Evolutionary conservation across 2,888 invertebrate species (phyloP).

Genomic region (Erebia palarica): DNA sequence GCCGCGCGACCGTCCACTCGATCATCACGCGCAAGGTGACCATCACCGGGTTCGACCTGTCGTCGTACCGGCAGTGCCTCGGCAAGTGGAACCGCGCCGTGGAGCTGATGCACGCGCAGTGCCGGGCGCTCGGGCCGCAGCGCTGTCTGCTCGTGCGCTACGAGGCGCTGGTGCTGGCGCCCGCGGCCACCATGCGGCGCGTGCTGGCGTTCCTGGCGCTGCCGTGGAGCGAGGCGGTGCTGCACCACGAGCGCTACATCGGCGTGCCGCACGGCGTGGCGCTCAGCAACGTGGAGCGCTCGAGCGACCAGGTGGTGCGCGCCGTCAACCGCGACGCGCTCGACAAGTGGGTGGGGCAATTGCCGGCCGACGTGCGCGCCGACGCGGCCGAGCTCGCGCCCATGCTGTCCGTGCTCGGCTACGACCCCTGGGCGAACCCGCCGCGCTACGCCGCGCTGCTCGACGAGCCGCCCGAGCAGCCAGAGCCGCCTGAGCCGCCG

Average conservation of each 20-base stretch:
- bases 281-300: slow-evolving; percentile 97
- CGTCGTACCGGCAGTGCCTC: slow-evolving; percentile 96
- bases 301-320: slow-evolving; percentile 99
- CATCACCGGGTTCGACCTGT: slow-evolving; percentile 97
- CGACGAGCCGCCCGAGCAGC: slow-evolving; percentile 57
- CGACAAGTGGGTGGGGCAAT: slow-evolving; percentile 94
- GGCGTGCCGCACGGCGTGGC: slow-evolving; percentile 97
- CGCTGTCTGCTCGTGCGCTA: slow-evolving; percentile 96
- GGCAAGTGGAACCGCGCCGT: slow-evolving; percentile 98
- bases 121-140: slow-evolving; percentile 88
- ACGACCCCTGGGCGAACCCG: slow-evolving; percentile 98
- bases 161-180: slow-evolving; percentile 98
- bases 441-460: slow-evolving; percentile 92
- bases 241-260: slow-evolving; percentile 98
- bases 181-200: slow-evolving; percentile 92
- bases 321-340: slow-evolving; percentile 98
- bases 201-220: slow-evolving; percentile 94
- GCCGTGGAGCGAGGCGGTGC: slow-evolving; percentile 97
- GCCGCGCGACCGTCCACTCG: slow-evolving; percentile 98
- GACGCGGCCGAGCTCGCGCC: slow-evolving; percentile 97
- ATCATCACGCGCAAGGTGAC: slow-evolving; percentile 95
- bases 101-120: slow-evolving; percentile 96
- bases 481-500: slow-evolving; percentile 13
- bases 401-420: slow-evolving; percentile 95
- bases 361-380: slow-evolving; percentile 94